Evolutionary conservation across 2,888 invertebrate genomes (phyloP), one percentile per base, ranked within the genome.

Genomic region (Mimas tiliae): DNA sequence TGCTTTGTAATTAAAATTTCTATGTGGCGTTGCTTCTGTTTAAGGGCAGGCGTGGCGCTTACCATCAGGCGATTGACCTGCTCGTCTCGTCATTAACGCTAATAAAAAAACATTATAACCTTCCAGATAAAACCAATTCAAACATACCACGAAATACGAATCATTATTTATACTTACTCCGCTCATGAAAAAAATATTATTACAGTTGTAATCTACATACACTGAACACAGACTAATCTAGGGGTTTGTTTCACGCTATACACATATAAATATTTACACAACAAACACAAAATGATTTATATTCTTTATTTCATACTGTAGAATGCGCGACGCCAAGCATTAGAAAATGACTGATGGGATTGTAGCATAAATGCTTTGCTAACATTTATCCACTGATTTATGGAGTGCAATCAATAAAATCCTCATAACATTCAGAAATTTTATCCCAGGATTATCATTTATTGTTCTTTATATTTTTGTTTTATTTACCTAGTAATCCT

Each of bases 331-430:
- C 53, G 33, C 42, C 58, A 42, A 42, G 42, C 58, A 58, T 58
- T 58, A 58, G 58, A 42, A 58, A 19, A 58, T 58, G 58, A 58
- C 38, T 38, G 58, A 58, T 58, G 42, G 55, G 58, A 38, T 19
- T 12, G 16, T 55, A 16, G 7, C 33, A 1, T 42, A 6, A 42
- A 11, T 19, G 12, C 19, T 58, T 38, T 58, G 38, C 9, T 4
- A 34, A 19, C 19, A 6, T 19, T 58, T 58, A 42, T 42, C 42
- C 19, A 38, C 38, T 19, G 42, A 58, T 58, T 42, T 58, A 58
- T 42, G 21, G 42, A 42, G 42, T 21, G 19, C 58, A 6, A 38
- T 42, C 58, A 19, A 58, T 55, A 42, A n/a, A n/a, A 42, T 16
- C 6, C 38, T 42, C 7, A 11, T 42, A 38, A 19, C 42, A 11